Conservation (phyloP, 1,140 invertebrate species). For the Rhopalosiphum maidis region DNA sequence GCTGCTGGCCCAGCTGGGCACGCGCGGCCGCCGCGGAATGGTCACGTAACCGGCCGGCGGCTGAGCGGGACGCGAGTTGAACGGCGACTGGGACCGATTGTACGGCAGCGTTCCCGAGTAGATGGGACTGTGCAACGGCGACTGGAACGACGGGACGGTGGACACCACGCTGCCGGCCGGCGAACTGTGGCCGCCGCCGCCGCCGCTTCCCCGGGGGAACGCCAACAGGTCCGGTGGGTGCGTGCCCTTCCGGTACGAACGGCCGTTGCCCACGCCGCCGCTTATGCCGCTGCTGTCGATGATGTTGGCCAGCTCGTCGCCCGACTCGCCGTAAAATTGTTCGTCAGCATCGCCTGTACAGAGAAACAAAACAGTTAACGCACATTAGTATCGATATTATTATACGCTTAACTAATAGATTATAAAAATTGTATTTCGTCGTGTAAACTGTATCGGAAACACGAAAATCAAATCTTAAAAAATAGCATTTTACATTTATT, state of each 20-base stretch:
- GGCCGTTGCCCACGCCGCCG: neutral
- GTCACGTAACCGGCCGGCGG: conserved; percentile 79
- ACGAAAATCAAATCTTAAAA: neutral
- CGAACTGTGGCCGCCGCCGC: conserved; percentile 69
- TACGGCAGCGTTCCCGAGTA: conserved; percentile 74
- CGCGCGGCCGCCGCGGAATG: conserved; percentile 80
- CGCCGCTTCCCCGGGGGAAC: conserved; percentile 68
- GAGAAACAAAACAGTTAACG: neutral
- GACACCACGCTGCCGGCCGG: conserved; percentile 77
- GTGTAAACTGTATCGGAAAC: neutral
- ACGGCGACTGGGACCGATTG: conserved; percentile 76
- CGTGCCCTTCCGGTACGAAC: conserved; percentile 35
- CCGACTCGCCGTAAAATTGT: conserved; percentile 45
- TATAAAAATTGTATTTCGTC: neutral
- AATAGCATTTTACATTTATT: no score
- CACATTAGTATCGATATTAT: neutral
- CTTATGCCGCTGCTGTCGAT: conserved; percentile 2
- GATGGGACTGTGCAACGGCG: conserved; percentile 67
- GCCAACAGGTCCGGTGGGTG: conserved; percentile 83
- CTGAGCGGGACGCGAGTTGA: conserved; percentile 66
- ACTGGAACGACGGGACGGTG: conserved; percentile 73
- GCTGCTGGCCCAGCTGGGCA: conserved; percentile 80
- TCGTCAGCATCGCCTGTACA: conserved; percentile 61
- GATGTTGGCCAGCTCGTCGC: conserved; percentile 39
- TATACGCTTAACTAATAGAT: no score